Conservation (phyloP, 1,140 invertebrate species). For the Prorops nasuta region DNA sequence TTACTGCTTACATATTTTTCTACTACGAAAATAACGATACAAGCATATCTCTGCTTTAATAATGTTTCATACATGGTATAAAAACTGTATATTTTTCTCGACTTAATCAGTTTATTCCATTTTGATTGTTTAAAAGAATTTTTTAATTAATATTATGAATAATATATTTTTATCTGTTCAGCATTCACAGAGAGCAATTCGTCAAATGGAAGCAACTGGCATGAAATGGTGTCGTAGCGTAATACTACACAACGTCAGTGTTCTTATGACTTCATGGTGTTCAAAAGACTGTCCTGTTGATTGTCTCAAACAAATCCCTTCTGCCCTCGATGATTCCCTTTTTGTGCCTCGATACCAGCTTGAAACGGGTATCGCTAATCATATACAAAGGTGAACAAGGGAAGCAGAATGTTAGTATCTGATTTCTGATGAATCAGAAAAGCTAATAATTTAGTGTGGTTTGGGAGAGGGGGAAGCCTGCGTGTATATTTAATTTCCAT, state of each 20-base stretch:
- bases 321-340: constrained; percentile 30
- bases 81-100: too few relatives aligned
- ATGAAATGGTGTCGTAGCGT: constrained; percentile 59
- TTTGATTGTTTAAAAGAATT: too few relatives aligned
- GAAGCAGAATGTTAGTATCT: constrained; percentile 21
- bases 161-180: constrained; percentile 1
- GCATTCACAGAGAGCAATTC: constrained; percentile 47
- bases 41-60: too few relatives aligned
- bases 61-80: too few relatives aligned
- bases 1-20: too few relatives aligned
- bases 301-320: constrained; percentile 43
- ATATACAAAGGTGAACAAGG: constrained; percentile 20
- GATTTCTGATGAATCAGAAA: constrained; percentile 23
- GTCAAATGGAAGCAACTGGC: constrained; percentile 56
- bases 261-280: constrained; percentile 55
- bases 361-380: constrained; percentile 13
- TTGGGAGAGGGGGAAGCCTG: constrained; percentile 15
- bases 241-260: constrained; percentile 46
- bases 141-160: neutral
- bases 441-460: constrained; percentile 21
- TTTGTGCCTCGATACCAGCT: constrained; percentile 29
- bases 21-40: too few relatives aligned
- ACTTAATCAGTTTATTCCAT: constrained; percentile 11
- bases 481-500: constrained; percentile 18
- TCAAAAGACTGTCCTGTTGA: constrained; percentile 57